These are phyloP conservation scores for Eilema sororculum DNA, from an alignment of 2,888 invertebrate genomes.

Conservation along the genomic window DNA sequence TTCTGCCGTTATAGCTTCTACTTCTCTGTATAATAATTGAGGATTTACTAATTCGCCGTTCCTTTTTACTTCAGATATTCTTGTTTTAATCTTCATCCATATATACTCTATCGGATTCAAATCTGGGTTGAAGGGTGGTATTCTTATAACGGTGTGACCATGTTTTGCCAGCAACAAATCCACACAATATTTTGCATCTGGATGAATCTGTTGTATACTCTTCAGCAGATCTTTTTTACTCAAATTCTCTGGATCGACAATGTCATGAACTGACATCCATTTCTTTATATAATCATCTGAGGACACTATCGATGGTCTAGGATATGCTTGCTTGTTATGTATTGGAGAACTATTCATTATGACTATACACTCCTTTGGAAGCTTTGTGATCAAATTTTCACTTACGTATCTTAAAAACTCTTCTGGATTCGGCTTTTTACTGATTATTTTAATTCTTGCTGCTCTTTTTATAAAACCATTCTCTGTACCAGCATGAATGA, in stretches of 20 bases:
- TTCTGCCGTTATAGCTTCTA: conserved; percentile 16
- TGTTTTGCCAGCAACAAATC: conserved; percentile 20
- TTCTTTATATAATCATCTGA: neutral
- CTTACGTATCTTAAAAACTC: conserved; percentile 25
- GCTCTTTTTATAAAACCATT: neutral
- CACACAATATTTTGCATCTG: conserved; percentile 20
- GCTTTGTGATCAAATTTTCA: conserved; percentile 24
- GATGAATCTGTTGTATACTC: conserved; percentile 17
- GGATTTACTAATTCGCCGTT: conserved; percentile 4
- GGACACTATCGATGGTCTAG: conserved; percentile 9
- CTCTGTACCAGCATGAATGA: neutral
- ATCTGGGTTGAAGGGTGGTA: conserved; percentile 55
- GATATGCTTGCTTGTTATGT: conserved; percentile 24
- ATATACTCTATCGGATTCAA: conserved; percentile 55
- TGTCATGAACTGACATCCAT: conserved; percentile 40
- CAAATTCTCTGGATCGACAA: conserved; percentile 42
- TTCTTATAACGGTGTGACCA: conserved; percentile 19
- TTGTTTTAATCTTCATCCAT: conserved; percentile 29
- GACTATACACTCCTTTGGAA: conserved; percentile 21
- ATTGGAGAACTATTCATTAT: conserved; percentile 22
- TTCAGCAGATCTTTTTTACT: conserved; percentile 21
- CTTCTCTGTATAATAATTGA: conserved; percentile 15
- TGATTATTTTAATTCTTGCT: neutral
- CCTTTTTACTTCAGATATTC: conserved; percentile 22
- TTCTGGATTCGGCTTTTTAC: neutral